phyloP scores from a whole-genome alignment of 53 echinoderm and acorn worm species.

The Stichopus horrens region DNA sequence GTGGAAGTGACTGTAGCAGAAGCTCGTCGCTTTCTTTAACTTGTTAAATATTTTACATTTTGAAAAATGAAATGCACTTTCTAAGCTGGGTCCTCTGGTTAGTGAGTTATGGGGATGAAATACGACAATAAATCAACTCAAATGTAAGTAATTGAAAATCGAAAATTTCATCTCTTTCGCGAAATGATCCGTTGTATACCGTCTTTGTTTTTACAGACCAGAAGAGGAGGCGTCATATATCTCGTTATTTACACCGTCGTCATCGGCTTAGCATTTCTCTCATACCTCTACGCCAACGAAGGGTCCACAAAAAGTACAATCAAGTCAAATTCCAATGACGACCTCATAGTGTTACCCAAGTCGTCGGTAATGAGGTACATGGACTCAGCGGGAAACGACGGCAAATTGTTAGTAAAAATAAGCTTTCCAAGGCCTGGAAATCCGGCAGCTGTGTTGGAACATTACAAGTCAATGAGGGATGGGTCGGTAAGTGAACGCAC shows the following conservation, averaged over 20 bases:
- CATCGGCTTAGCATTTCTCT: constrained; percentile 65
- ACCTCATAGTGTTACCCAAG: constrained; percentile 56
- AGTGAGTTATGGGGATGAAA: no score
- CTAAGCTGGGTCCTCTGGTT: no score
- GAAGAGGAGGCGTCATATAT: constrained; percentile 51
- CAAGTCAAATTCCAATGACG: constrained; percentile 17
- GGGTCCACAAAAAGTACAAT: constrained; percentile 34
- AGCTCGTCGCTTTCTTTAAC: no score
- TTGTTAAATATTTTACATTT: no score
- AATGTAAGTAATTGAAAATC: no score
- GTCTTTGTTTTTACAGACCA: constrained; percentile 42
- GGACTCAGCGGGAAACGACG: constrained; percentile 38
- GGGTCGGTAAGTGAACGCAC: constrained; percentile 65
- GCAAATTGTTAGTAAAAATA: constrained; percentile 46
- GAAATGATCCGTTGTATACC: no score
- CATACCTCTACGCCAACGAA: constrained; percentile 59
- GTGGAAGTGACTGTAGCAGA: no score
- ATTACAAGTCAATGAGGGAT: constrained; percentile 66
- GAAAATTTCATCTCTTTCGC: no score
- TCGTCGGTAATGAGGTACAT: constrained; percentile 47
- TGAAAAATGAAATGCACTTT: no score
- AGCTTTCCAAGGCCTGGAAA: constrained; percentile 58
- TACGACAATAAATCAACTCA: no score
- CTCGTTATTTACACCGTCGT: constrained; percentile 58
- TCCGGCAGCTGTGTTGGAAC: constrained; percentile 53